These are phyloP conservation scores for Heteromormyrus szaboi DNA, from an alignment of 2,797 vertebrate species.

Conservation along the genomic window DNA sequence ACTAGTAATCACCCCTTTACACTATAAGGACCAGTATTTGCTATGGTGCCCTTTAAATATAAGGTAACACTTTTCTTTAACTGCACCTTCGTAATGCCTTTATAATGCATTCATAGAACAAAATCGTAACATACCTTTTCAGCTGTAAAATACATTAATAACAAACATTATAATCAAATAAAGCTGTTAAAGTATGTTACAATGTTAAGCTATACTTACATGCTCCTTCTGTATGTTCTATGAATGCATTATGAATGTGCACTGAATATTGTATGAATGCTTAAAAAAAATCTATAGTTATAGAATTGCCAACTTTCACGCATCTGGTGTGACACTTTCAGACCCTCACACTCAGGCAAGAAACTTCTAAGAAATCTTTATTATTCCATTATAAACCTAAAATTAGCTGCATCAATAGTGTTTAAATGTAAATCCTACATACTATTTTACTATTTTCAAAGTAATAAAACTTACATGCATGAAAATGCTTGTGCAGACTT, in stretches of 20 bases:
- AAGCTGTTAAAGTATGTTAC: background rate
- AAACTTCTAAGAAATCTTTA: background rate
- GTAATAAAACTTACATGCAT: background rate
- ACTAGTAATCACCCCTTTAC: background rate
- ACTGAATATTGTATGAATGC: background rate
- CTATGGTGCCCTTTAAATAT: background rate
- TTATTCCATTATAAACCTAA: background rate
- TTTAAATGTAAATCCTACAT: background rate
- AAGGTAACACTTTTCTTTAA: background rate
- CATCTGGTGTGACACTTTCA: background rate
- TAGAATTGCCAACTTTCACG: background rate
- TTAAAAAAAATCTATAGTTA: background rate
- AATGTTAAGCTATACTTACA: background rate
- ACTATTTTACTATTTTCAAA: background rate
- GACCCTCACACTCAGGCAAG: background rate
- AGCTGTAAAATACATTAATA: background rate
- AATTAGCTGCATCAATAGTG: background rate
- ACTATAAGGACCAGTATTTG: background rate
- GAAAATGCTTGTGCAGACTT: background rate
- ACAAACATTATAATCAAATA: background rate
- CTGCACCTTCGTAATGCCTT: background rate
- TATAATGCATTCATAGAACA: background rate
- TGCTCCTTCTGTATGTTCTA: background rate
- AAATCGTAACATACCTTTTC: background rate
- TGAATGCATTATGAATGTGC: background rate